Conservation (phyloP, 2,888 invertebrate species). For the Rhimphoctona megacephalus region DNA sequence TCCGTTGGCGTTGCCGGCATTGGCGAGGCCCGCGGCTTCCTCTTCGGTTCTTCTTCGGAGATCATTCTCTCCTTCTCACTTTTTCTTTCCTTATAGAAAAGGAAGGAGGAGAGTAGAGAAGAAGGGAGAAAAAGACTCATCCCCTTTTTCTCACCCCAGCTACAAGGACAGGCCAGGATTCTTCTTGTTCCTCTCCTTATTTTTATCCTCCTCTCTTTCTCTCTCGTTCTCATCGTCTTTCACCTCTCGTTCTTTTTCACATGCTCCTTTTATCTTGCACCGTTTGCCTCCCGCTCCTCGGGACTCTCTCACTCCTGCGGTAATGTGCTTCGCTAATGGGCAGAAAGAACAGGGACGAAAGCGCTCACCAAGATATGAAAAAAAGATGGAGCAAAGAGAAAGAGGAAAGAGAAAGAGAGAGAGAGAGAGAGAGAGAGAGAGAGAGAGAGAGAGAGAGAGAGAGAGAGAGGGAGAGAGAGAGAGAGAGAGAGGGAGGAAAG, state of each 20-base stretch:
- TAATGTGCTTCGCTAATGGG: constrained; percentile 80
- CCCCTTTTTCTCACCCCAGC: constrained; percentile 71
- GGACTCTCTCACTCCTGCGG: constrained; percentile 65
- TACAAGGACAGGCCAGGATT: constrained; percentile 54
- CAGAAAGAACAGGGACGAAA: constrained; percentile 66
- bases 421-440: constrained; percentile 37
- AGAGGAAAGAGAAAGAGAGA: constrained; percentile 36
- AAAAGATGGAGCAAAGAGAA: constrained; percentile 50
- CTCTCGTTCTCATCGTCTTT: constrained; percentile 39
- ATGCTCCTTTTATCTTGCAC: constrained; percentile 57
- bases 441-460: constrained; percentile 35
- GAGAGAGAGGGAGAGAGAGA: constrained; percentile 36
- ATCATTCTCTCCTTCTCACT: constrained; percentile 52
- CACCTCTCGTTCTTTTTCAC: constrained; percentile 41
- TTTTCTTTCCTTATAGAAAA: not conserved
- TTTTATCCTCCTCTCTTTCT: not conserved
- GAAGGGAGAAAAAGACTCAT: constrained; percentile 55
- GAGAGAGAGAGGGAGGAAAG: constrained; percentile 47
- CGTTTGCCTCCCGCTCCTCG: constrained; percentile 57
- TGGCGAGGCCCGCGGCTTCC: constrained; percentile 58
- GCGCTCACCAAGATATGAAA: constrained; percentile 44
- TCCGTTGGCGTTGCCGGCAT: constrained; percentile 68
- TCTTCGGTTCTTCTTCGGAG: constrained; percentile 56
- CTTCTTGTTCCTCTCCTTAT: constrained; percentile 25
- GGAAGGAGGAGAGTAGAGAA: not conserved